Conservation (phyloP, 2,113 vertebrate genomes). For the Nestor notabilis region DNA sequence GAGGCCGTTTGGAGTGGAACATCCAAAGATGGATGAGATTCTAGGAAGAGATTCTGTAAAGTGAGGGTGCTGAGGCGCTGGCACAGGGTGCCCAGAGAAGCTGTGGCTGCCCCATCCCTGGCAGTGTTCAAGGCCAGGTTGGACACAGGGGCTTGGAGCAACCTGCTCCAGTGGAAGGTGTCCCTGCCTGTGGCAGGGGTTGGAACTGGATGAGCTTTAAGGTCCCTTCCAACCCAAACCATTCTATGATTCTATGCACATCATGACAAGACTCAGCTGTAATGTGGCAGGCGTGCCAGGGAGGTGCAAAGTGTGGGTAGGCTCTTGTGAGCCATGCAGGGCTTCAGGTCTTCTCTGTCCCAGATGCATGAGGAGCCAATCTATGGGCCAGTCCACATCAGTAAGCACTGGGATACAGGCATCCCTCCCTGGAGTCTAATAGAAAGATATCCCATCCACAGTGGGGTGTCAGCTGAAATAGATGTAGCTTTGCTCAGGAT, state of each 20-base stretch:
- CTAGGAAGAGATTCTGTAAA: neutral
- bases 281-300: neutral
- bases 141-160: neutral
- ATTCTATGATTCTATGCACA: neutral
- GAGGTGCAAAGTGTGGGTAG: neutral
- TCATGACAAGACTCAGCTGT: accelerated
- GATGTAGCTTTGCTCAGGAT: neutral
- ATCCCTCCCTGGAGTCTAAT: neutral
- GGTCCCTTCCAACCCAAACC: neutral
- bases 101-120: neutral
- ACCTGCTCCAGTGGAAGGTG: neutral
- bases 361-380: accelerated
- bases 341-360: neutral
- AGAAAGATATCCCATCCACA: neutral
- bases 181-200: neutral
- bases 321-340: neutral
- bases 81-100: neutral
- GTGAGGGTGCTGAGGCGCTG: neutral
- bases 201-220: neutral
- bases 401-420: too few species aligned
- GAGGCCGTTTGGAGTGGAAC: neutral
- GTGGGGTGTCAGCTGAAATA: neutral
- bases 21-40: neutral
- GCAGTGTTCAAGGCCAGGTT: neutral
- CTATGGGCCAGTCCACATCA: neutral